Conservation (phyloP, 1,140 invertebrate genomes). For the Sminthurides bifidus region DNA sequence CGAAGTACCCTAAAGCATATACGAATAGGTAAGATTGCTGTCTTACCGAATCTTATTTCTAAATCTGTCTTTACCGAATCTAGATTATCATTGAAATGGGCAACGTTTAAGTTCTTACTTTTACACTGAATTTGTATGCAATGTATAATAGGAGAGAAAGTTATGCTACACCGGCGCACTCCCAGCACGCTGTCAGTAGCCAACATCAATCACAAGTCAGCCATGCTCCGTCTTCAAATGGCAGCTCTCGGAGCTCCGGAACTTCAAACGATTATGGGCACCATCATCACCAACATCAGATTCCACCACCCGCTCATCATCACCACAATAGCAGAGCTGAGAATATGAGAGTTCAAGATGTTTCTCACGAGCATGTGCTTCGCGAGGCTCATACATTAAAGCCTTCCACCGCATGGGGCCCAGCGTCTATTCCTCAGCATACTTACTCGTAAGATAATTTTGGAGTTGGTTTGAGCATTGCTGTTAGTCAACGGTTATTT, state of each 20-base stretch:
- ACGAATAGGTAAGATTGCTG: no score
- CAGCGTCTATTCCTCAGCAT: constrained; percentile 27
- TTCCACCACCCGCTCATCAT: constrained; percentile 31
- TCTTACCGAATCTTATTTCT: no score
- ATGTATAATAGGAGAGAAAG: constrained; percentile 5
- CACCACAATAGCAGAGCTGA: constrained; percentile 22
- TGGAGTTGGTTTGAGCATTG: constrained; percentile 1
- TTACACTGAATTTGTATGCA: no score
- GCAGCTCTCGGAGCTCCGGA: constrained; percentile 4
- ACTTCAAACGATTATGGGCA: constrained; percentile 14
- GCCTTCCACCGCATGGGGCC: constrained; percentile 14
- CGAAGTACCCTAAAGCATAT: constrained; percentile 34
- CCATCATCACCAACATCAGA: constrained; percentile 18
- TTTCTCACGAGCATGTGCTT: constrained; percentile 25
- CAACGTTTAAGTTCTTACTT: no score
- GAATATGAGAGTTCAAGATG: constrained; percentile 20
- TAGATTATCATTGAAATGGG: no score
- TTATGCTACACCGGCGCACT: constrained; percentile 5
- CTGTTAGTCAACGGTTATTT: neutral
- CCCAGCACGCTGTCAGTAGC: neutral
- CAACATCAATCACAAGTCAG: no score
- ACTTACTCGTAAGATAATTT: constrained; percentile 23
- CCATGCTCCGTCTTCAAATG: constrained; percentile 14
- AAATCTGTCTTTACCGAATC: no score
- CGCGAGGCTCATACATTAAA: constrained; percentile 40